Conservation (phyloP, 2,797 vertebrate species). For the Sternotherus odoratus region DNA sequence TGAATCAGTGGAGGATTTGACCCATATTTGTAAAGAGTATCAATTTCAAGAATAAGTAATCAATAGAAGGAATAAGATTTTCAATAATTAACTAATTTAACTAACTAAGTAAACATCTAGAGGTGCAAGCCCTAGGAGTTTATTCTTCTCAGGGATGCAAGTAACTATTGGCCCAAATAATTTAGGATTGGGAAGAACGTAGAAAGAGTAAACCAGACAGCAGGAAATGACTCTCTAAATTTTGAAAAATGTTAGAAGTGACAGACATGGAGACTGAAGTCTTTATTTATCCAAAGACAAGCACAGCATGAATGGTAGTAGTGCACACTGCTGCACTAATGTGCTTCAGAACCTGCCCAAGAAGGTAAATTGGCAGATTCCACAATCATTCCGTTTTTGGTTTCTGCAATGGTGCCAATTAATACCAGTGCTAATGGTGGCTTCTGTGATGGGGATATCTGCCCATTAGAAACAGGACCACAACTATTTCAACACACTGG, state of each 20-base stretch:
- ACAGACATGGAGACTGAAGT: not conserved
- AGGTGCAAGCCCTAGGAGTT: not conserved
- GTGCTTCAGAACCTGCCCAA: not conserved
- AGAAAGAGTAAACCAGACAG: not conserved
- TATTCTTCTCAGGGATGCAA: not conserved
- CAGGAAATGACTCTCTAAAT: not conserved
- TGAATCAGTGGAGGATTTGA: rapidly evolving
- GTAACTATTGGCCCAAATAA: not conserved
- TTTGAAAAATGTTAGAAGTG: not conserved
- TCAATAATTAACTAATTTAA: not conserved
- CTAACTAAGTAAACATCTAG: not conserved
- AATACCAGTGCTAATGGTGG: not conserved
- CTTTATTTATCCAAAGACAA: constrained; percentile 3
- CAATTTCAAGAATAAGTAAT: not conserved
- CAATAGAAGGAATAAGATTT: not conserved
- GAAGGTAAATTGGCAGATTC: not conserved
- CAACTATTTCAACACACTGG: constrained; percentile 9
- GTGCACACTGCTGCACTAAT: not conserved
- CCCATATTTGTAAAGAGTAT: not conserved
- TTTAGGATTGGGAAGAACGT: not conserved
- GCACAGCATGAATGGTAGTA: not conserved
- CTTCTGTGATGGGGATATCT: constrained; percentile 10
- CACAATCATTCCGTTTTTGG: rapidly evolving
- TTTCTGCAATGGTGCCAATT: not conserved
- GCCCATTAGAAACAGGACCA: not conserved